Base-by-base conservation (phyloP, 53 echinoderm and acorn worm species). In the Astropecten irregularis region DNA sequence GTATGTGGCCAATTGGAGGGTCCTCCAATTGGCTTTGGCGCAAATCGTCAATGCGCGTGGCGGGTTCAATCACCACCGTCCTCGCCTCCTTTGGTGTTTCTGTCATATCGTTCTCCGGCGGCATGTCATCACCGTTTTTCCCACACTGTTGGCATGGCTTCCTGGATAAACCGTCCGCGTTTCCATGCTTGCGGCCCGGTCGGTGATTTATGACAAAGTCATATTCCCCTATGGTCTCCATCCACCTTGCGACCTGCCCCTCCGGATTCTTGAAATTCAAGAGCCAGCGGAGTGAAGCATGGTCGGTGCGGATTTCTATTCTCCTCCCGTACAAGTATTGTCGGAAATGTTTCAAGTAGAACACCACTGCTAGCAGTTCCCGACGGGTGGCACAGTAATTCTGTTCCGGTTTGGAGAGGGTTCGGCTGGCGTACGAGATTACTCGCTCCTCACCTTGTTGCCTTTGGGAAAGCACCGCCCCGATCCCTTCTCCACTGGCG, bases 251-350 rank as follows among this genome's bases (percentile, higher is more conserved):
- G 2, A 86, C 18, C n/a, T 53, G 53, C 18, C 53, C 53, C n/a
- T 53, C 18, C 53, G 53, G 53, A 19, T 16, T 19, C 18, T 19
- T 53, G 53, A 53, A 53, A 19, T 53, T 53, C 3, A 16, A 8
- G 14, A 46, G 47, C 86, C 83, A 83, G 2, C 83, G 13, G 2
- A 83, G 53, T 3, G 68, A 34, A 1, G 42, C 68, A 68, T 83
- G 68, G 68, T 83, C 68, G 6, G 67, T 83, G 7, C 68, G 50
- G 0, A 68, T 26, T 1, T 34, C 0, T 13, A 74, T 36, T 31
- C 3, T 73, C 14, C 86, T 20, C 15, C 83, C 76, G 23, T 74
- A 85, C 14, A 85, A 34, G 51, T 74, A 85, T 25, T 85, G n/a
- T n/a, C n/a, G n/a, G n/a, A n/a, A n/a, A n/a, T n/a, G n/a, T n/a